Evolutionary conservation across 1,140 invertebrate genomes (phyloP), one percentile per base, ranked within the genome.

Genomic region (Hermatobates lingyangjiaoensis): DNA sequence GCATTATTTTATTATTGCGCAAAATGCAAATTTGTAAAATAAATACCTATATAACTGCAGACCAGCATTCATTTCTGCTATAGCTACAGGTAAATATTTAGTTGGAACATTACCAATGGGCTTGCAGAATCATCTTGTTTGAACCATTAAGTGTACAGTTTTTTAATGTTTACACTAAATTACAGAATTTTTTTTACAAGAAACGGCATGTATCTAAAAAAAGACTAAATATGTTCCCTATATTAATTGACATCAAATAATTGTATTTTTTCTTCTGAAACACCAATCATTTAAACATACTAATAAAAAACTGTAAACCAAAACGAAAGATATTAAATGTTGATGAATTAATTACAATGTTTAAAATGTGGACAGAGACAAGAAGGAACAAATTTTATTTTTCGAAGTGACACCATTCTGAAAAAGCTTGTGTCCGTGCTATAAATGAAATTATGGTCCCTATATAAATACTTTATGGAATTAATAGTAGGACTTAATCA

Each of bases 211-310:
- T 27, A 25, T 47, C 27, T 27, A 25, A 47, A 27, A 47, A 47
- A 47, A n/a, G 23, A 27, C 26, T 47, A 47, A 34, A 48, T 34
- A 54, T 50, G 52, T 54, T 54, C 55, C 52, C 52, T 56, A 56
- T 53, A 48, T 51, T 56, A 56, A 56, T 56, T 56, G 55, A 56
- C 55, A 54, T 54, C 28, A 54, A 54, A 56, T 48, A 52, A 42
- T 28, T 44, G 24, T 52, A 44, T 49, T n/a, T 49, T 21, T 27
- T 27, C 21, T 14, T 39, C 26, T 27, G 24, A 38, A 53, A 53
- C 27, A 42, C 28, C 26, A 24, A 34, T 2, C 30, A 25, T 23
- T 38, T 5, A 34, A 25, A 5, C 5, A 52, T n/a, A 25, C 21
- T 7, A 10, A 25, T 14, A 14, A 10, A 26, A 4, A 23, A 25